Conservation (phyloP, 1,140 invertebrate genomes). For the Drosophila murphyi region DNA sequence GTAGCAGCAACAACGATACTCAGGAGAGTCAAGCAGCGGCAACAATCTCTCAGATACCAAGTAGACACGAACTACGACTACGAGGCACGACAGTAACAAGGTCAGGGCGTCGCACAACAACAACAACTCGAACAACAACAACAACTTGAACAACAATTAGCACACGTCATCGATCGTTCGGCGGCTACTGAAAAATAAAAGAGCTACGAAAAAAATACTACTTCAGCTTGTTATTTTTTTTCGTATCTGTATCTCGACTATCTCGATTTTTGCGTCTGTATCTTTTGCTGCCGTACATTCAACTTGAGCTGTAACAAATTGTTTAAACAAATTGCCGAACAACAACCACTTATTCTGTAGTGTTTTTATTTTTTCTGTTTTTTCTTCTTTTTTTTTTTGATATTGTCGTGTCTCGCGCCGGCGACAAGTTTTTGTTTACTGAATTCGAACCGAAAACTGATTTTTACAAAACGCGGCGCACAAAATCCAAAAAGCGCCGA, state of each 20-base stretch:
- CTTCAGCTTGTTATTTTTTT: constrained; percentile 22
- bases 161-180: constrained; percentile 62
- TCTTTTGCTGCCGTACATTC: constrained; percentile 55
- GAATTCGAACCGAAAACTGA: constrained; percentile 81
- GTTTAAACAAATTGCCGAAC: constrained; percentile 72
- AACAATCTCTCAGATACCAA: constrained; percentile 29
- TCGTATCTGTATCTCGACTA: constrained; percentile 4
- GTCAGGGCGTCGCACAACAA: constrained; percentile 64
- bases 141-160: constrained; percentile 33
- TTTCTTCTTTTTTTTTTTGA: constrained; percentile 46
- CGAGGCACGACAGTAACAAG: constrained; percentile 66
- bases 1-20: constrained; percentile 32
- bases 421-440: constrained; percentile 84
- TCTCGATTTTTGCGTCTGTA: constrained; percentile 13
- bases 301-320: constrained; percentile 70
- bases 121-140: constrained; percentile 22
- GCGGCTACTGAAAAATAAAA: constrained; percentile 33
- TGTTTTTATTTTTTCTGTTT: constrained; percentile 21
- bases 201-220: not conserved
- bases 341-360: constrained; percentile 24
- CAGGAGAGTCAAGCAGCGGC: not conserved
- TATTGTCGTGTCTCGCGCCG: constrained; percentile 74
- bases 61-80: not conserved
- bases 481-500: constrained; percentile 64
- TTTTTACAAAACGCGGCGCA: constrained; percentile 64